Base-by-base conservation (phyloP, 2,888 invertebrate species). In the Limnephilus lunatus region DNA sequence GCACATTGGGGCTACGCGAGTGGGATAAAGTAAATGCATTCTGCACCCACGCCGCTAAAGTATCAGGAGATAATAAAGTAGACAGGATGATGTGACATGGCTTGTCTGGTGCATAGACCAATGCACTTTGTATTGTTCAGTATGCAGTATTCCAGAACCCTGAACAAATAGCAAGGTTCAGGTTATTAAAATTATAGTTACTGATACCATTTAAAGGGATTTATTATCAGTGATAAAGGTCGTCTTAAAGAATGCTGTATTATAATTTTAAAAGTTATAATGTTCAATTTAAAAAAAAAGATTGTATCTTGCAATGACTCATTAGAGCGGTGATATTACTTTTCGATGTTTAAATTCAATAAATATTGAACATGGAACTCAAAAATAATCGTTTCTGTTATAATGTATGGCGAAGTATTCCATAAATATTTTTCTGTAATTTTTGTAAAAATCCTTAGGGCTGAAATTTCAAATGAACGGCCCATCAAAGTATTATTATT, bases 1-100 rank as follows among this genome's bases (percentile, higher is more conserved):
- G 93, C 92, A 93, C 44, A 92, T 92, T 90, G 88, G 53, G 68
- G 48, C 44, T 81, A 68, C 15, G 81, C 35, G 89, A 85, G 81
- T 68, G 89, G 86, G 90, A 92, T 53, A 89, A 92, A 85, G 82
- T 91, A 86, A 85, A 91, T 92, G 93, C 92, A 92, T 90, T 83
- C 91, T 90, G 92, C 89, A 90, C 92, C 90, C 90, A 90, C 93
- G 81, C 92, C 89, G 92, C 93, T 89, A 85, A 53, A 82, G 82
- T 93, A 93, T 87, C 91, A 93, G 93, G 93, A 93, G 92, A 82
- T 30, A 32, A 93, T 83, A 53, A 93, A 15, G 19, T 5, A 32
- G 19, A 68, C 80, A 83, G 86, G 92, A 91, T 89, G 32, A n/a
- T 5, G 30, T 68, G 7, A n/a, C 68, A 2, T 0, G 68, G 68